Evolutionary conservation across 2,113 vertebrate genomes (phyloP).

Genomic region (Fulmarus glacialis): DNA sequence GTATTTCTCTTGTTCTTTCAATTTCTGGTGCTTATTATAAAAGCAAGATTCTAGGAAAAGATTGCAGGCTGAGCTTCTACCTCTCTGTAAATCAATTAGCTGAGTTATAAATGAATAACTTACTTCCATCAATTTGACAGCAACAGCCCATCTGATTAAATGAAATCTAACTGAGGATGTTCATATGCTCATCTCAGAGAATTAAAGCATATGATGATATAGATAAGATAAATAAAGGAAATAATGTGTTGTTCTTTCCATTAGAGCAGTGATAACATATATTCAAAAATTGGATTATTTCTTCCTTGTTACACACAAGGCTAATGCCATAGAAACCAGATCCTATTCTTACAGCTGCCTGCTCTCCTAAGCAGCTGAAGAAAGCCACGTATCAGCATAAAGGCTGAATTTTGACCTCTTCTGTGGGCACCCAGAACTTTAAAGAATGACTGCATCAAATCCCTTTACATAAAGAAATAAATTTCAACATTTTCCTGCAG

Average conservation of each 20-base stretch:
- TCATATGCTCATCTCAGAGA: constrained; percentile 18
- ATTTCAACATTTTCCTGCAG: not conserved
- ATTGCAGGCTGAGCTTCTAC: constrained; percentile 15
- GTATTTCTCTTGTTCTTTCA: not conserved
- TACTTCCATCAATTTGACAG: constrained; percentile 58
- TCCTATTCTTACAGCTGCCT: not conserved
- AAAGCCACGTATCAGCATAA: not conserved
- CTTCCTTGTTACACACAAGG: not conserved
- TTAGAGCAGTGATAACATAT: not conserved
- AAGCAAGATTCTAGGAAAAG: not conserved
- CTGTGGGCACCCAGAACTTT: not conserved
- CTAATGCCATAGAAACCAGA: constrained; percentile 42
- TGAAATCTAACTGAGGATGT: constrained; percentile 53
- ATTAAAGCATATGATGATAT: constrained; percentile 36
- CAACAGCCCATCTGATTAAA: constrained; percentile 43
- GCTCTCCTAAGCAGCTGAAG: not conserved
- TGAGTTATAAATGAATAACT: constrained; percentile 50
- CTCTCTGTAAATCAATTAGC: constrained; percentile 61
- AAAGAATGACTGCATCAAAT: not conserved
- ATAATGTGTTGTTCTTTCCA: constrained; percentile 49
- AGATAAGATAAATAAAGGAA: constrained; percentile 52
- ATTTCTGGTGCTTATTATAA: constrained; percentile 1
- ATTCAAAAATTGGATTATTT: not conserved
- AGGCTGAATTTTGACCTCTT: not conserved
- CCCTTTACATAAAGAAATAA: not conserved